Evolutionary conservation across 2,113 vertebrate species (phyloP).

Genomic region (Chaetorhynchus papuensis): DNA sequence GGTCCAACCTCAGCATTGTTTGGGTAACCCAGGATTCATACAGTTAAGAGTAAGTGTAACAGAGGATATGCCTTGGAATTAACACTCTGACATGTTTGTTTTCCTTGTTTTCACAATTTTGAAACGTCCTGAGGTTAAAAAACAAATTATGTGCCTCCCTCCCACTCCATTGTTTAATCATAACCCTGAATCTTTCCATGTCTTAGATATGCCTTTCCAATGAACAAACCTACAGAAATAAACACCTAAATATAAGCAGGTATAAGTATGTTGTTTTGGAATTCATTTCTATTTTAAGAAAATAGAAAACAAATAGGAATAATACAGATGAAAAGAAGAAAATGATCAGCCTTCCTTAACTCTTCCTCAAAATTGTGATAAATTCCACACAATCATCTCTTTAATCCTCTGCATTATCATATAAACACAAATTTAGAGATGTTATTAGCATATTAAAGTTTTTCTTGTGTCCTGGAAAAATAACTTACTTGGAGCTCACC

Average conservation of each 20-base stretch:
- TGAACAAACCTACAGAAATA: background rate
- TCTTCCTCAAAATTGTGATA: background rate
- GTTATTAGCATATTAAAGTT: background rate
- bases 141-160: background rate
- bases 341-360: background rate
- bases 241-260: background rate
- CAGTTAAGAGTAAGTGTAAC: background rate
- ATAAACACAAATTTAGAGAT: background rate
- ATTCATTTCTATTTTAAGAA: background rate
- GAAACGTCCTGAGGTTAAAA: background rate
- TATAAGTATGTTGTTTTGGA: background rate
- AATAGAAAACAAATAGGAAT: background rate
- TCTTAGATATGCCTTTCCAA: background rate
- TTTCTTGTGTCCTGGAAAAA: background rate
- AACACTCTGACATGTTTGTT: background rate
- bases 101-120: background rate
- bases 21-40: background rate
- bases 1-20: background rate
- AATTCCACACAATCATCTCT: background rate
- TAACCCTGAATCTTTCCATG: background rate
- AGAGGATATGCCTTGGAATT: background rate
- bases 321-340: background rate
- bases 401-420: background rate
- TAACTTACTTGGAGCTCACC: background rate
- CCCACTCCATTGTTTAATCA: background rate